Evolutionary conservation across 2,113 vertebrate species (phyloP).

Genomic region (Catharus bicknelli): DNA sequence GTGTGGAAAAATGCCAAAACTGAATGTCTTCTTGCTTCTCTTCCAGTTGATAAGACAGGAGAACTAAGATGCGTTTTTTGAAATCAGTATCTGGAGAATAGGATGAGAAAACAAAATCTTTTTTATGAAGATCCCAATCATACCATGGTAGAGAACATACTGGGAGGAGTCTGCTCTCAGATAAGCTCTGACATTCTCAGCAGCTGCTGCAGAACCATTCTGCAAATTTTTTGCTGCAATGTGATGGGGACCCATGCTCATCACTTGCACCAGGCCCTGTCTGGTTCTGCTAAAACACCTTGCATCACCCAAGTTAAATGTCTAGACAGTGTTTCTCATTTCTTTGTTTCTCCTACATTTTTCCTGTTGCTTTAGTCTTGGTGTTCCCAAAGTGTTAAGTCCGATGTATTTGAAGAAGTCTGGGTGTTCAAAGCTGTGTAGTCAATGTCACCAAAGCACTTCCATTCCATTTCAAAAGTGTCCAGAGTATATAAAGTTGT

Average conservation of each 20-base stretch:
- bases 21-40: conserved; percentile 43
- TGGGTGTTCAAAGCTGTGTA: not conserved
- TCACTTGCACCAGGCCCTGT: not conserved
- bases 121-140: not conserved
- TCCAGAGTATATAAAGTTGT: not conserved
- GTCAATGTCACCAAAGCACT: not conserved
- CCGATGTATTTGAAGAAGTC: not conserved
- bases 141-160: not conserved
- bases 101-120: conserved; percentile 47
- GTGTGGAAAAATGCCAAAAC: conserved; percentile 51
- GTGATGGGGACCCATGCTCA: not conserved
- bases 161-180: not conserved
- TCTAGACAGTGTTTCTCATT: not conserved
- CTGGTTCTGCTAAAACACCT: not conserved
- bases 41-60: conserved; percentile 51
- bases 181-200: conserved; percentile 10
- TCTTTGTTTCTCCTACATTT: not conserved
- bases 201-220: not conserved
- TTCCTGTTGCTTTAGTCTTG: not conserved
- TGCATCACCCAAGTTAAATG: not conserved
- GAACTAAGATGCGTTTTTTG: conserved; percentile 34
- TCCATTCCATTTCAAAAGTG: not conserved
- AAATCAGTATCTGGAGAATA: conserved; percentile 28
- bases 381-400: not conserved
- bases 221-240: not conserved